Evolutionary conservation across 2,888 invertebrate species (phyloP).

Genomic region (Sinopyrophorus schimmeli): DNA sequence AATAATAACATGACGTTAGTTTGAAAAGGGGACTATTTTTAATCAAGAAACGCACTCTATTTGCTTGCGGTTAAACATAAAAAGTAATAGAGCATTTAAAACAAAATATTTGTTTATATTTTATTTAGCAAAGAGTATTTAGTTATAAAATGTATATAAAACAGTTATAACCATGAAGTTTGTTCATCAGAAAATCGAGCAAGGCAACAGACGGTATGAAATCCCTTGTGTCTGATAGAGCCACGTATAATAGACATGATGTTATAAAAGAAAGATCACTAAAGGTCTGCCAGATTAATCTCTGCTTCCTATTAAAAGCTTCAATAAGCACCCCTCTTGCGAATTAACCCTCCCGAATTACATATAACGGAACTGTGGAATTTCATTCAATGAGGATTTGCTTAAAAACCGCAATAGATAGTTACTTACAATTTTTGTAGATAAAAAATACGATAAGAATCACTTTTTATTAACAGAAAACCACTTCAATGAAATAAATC

Average conservation of each 20-base stretch:
- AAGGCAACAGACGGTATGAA: conserved; percentile 18
- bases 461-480: no score
- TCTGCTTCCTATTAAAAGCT: conserved; percentile 54
- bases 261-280: conserved; percentile 53
- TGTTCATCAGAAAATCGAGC: no score
- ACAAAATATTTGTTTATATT: no score
- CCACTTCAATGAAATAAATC: no score
- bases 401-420: no score
- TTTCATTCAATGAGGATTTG: no score
- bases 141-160: no score
- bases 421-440: no score
- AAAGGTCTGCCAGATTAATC: conserved; percentile 53
- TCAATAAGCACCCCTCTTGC: conserved; percentile 50
- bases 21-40: conserved; percentile 22
- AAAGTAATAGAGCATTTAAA: no score
- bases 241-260: conserved; percentile 27
- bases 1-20: conserved; percentile 33
- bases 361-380: conserved; percentile 21
- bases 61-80: conserved; percentile 3
- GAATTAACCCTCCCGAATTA: conserved; percentile 39
- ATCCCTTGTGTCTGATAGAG: conserved; percentile 25
- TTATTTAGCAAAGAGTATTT: no score
- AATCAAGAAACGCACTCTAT: conserved; percentile 20
- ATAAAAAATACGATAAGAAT: no score
- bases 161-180: no score